Conservation (phyloP, 2,888 invertebrate species). For the Dicycla oo region DNA sequence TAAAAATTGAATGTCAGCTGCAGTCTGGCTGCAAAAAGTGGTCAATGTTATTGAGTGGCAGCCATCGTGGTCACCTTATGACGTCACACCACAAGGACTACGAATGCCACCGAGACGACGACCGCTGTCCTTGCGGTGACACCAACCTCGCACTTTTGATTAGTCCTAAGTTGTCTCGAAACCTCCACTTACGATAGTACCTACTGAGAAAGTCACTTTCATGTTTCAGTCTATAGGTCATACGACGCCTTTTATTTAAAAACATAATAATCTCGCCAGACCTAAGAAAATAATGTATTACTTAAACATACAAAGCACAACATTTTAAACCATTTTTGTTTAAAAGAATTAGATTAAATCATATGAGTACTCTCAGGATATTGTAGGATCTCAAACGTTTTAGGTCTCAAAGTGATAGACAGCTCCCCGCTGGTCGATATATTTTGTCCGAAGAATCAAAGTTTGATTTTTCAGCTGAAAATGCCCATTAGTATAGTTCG, state of each 20-base stretch:
- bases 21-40: slow-evolving; percentile 46
- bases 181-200: not conserved
- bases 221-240: slow-evolving; percentile 7
- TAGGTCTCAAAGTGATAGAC: slow-evolving; percentile 10
- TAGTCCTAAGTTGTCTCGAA: slow-evolving; percentile 15
- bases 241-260: slow-evolving; percentile 1
- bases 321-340: slow-evolving; percentile 1
- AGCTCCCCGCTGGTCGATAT: not conserved
- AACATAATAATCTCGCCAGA: slow-evolving; percentile 8
- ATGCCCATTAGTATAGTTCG: not conserved
- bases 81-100: slow-evolving; percentile 8
- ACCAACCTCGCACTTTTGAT: slow-evolving; percentile 30
- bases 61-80: slow-evolving; percentile 34
- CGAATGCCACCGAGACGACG: slow-evolving; percentile 24
- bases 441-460: not conserved
- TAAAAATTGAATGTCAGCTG: slow-evolving; percentile 37
- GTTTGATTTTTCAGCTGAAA: not conserved
- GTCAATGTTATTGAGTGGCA: slow-evolving; percentile 49
- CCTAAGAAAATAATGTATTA: not conserved
- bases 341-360: slow-evolving; percentile 8
- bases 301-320: slow-evolving; percentile 2
- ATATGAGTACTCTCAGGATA: not conserved
- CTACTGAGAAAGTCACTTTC: slow-evolving; percentile 11
- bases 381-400: slow-evolving; percentile 9
- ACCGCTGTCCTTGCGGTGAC: slow-evolving; percentile 57